Conservation (phyloP, 1,140 invertebrate species). For the Trypoxylus dichotomus region DNA sequence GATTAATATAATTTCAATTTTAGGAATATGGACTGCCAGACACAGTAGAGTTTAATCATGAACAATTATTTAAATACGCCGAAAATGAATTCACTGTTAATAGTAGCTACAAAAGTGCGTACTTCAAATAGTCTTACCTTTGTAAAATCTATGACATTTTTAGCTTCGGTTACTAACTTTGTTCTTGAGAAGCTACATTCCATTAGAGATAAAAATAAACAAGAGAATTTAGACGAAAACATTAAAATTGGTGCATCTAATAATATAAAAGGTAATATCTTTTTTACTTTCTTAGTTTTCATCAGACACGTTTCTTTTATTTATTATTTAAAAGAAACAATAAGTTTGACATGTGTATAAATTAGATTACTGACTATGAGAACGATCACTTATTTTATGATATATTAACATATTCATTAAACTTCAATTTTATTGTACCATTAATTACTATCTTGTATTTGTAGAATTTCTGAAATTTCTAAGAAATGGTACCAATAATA, state of each 20-base stretch:
- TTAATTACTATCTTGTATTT: not conserved
- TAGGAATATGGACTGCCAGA: constrained; percentile 19
- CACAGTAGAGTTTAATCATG: not conserved
- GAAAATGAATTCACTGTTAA: not conserved
- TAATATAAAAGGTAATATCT: not conserved
- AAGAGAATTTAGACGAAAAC: not conserved
- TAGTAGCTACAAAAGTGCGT: not conserved
- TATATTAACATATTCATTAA: not conserved
- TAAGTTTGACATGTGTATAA: not conserved
- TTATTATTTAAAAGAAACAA: not conserved
- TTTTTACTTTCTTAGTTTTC: too few species aligned
- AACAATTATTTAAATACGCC: not conserved
- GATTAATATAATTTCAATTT: not conserved
- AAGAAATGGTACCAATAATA: not conserved
- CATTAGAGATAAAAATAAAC: constrained; percentile 4
- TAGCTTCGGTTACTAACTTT: not conserved
- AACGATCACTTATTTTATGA: not conserved
- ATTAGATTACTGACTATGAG: not conserved
- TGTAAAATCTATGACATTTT: not conserved
- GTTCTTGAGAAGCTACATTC: not conserved
- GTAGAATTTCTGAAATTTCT: not conserved
- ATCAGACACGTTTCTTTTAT: too few species aligned
- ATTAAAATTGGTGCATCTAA: constrained; percentile 8
- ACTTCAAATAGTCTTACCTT: not conserved
- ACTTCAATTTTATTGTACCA: not conserved